Base-by-base conservation (phyloP, 2,113 vertebrate species). In the Gymnorhina tibicen region DNA sequence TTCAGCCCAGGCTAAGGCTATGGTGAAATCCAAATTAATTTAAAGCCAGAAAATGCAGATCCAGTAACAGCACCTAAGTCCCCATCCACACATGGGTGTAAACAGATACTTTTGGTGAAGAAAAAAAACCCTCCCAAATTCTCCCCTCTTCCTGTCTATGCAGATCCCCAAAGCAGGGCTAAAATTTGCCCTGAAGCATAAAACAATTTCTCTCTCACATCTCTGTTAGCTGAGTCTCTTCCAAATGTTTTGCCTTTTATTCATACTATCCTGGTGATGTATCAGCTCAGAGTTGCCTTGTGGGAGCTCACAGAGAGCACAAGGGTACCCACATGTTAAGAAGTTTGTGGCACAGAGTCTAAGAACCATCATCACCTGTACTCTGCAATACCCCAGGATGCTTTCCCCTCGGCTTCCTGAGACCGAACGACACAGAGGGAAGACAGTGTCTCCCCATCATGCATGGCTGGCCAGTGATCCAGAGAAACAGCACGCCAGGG, bases 21-120 rank as follows among this genome's bases (percentile, higher is more conserved):
- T 5, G 63, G 89, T 95, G 87, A 87, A 94, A 60, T 88, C 84
- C 84, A 94, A 96, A 96, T 83, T 58, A n/a, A 87, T 73, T 96
- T 94, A 94, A 93, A 96, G 93, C 94, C 95, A 87, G 86, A 96
- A 92, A 94, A 95, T 17, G 70, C 80, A 95, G 85, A 91, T 73
- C 77, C 85, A 91, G 85, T 92, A 94, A 96, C 83, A 97, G 96
- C 94, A 95, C 95, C 96, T 90, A 95, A 91, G 90, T 94, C 81
- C 92, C 88, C 87, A 94, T 91, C 85, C 62, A 85, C 69, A 66
- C 42, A 39, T 85, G 91, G 96, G 85, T 93, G 97, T 93, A 95
- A 97, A 96, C 86, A 84, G 72, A 92, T 94, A 80, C 64, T 94
- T 91, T 23, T 73, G 93, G 78, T 81, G 82, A 72, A 85, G 47